Evolutionary conservation across 2,113 vertebrate species (phyloP).

Genomic region (Microcebus murinus): DNA sequence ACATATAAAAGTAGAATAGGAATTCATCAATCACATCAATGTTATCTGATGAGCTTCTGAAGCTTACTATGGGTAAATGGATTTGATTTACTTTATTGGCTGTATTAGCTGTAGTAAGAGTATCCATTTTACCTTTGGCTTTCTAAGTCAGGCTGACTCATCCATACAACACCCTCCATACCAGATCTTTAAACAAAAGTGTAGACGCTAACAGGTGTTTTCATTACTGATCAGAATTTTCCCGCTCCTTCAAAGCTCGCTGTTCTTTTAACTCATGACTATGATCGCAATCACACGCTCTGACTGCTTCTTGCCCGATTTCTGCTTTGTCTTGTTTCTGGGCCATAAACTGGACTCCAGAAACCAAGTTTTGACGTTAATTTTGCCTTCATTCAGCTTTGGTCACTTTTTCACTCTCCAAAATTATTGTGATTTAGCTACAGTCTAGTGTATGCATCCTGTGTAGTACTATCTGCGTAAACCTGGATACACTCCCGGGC

Average conservation of each 20-base stretch:
- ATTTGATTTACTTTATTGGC: neutral
- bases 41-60: slow-evolving; percentile 23
- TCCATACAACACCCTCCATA: neutral
- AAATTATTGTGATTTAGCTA: neutral
- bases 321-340: neutral
- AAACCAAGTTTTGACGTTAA: neutral
- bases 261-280: neutral
- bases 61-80: slow-evolving; percentile 23
- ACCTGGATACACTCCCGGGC: neutral
- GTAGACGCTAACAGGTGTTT: neutral
- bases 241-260: neutral
- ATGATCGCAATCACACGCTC: neutral
- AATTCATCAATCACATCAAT: slow-evolving; percentile 26
- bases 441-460: neutral
- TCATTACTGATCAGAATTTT: neutral
- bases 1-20: neutral
- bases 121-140: neutral
- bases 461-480: neutral
- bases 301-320: neutral
- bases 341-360: neutral
- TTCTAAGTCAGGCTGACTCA: neutral
- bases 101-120: neutral
- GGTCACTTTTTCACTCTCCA: neutral
- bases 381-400: neutral
- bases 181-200: neutral